Evolutionary conservation across 2,888 invertebrate genomes (phyloP), one percentile per base, ranked within the genome.

Genomic region (Ectemnius cavifrons): DNA sequence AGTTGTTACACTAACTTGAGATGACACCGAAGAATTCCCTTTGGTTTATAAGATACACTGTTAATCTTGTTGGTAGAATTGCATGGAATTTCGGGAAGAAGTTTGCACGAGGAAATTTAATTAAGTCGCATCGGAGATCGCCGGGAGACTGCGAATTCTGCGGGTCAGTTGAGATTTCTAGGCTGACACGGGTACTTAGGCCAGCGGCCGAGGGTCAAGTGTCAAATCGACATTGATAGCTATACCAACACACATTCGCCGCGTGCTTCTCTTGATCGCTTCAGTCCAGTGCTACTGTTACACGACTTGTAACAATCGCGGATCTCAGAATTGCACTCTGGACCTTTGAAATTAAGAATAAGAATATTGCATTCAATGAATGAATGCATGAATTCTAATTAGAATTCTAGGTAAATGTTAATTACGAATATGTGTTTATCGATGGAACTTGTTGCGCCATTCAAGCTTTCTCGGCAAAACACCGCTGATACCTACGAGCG

Each of bases 141-240:
- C 65, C 65, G 67, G 76, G 73, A 72, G 73, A 82, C 85, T 82
- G 75, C 74, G 64, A 73, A 79, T 79, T 78, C 69, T 61, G 63
- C 75, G 73, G 70, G 64, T 64, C 49, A 76, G 67, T 69, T 67
- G 78, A 80, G 72, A 79, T 81, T 81, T 75, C 80, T 77, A 80
- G 81, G 72, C 74, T 63, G 59, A 75, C 67, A 72, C 64, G 78
- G 71, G 71, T 79, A 80, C 77, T 83, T 79, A 78, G 83, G 77
- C 79, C 75, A 81, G 84, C 84, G 83, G 75, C 82, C 82, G 72
- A 63, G 77, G 89, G 88, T 89, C 89, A 89, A 87, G 77, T 87
- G 89, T 89, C 88, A 88, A 88, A 85, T 82, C 84, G 75, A 73
- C 80, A 80, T 87, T 86, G 89, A 89, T 89, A 89, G 84, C 80